Evolutionary conservation across 1,140 invertebrate species (phyloP).

Genomic region (Listronotus oregonensis): DNA sequence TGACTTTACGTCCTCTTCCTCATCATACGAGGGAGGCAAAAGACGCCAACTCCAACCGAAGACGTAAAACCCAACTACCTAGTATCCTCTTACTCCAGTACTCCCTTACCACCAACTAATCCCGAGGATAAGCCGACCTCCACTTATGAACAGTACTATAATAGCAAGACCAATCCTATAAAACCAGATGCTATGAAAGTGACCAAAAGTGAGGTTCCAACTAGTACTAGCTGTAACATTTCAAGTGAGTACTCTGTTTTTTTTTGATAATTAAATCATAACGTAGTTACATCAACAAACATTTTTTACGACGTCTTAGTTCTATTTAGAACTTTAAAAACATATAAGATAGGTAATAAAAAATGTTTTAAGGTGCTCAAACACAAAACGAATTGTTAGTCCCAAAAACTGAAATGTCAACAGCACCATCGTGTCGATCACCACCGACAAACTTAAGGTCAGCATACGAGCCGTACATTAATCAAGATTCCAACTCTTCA

Average conservation of each 20-base stretch:
- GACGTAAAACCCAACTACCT: slow-evolving; percentile 54
- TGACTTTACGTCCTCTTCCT: slow-evolving; percentile 44
- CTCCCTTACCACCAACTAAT: slow-evolving; percentile 30
- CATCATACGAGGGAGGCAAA: slow-evolving; percentile 47
- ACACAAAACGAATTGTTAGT: slow-evolving; percentile 61
- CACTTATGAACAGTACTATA: slow-evolving; percentile 58
- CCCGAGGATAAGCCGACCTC: slow-evolving; percentile 38
- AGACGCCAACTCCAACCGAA: slow-evolving; percentile 41
- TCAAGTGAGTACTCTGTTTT: slow-evolving; percentile 36
- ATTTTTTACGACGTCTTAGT: no score
- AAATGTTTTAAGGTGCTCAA: slow-evolving; percentile 1
- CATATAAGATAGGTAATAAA: no score
- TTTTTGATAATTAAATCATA: no score
- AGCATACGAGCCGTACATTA: slow-evolving; percentile 66
- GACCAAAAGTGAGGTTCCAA: slow-evolving; percentile 60
- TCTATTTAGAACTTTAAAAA: no score
- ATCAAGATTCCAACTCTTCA: slow-evolving; percentile 74
- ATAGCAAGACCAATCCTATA: slow-evolving; percentile 57
- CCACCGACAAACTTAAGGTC: slow-evolving; percentile 59
- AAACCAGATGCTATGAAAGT: slow-evolving; percentile 65
- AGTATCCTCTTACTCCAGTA: slow-evolving; percentile 41
- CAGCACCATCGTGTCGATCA: slow-evolving; percentile 56
- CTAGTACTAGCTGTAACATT: slow-evolving; percentile 61
- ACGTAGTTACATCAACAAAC: no score
- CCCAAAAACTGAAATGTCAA: slow-evolving; percentile 64